Conservation (phyloP, 2,113 vertebrate genomes). For the Gallinago jamesoni region DNA sequence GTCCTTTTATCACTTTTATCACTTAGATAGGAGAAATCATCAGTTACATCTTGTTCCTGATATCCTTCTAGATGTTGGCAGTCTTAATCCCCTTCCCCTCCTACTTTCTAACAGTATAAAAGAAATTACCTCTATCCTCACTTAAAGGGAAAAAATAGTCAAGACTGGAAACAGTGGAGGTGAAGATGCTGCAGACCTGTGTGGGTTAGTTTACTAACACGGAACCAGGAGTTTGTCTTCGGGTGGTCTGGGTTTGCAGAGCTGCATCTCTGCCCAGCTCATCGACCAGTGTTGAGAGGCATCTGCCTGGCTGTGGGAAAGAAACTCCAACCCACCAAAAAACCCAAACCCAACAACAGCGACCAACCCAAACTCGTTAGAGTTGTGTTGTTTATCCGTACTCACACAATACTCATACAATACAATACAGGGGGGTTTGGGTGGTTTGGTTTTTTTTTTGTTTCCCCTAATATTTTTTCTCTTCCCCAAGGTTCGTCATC, state of each 20-base stretch:
- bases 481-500: constrained; percentile 85
- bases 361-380: not conserved
- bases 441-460: not conserved
- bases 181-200: not conserved
- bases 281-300: fast-evolving
- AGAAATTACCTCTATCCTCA: not conserved
- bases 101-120: not conserved
- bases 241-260: not conserved
- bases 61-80: not conserved
- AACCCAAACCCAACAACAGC: not conserved
- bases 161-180: not conserved
- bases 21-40: not conserved
- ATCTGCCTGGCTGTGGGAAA: not conserved
- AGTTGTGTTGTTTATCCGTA: not conserved
- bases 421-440: not conserved
- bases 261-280: not conserved
- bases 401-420: not conserved
- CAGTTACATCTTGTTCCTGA: not conserved
- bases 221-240: not conserved
- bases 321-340: not conserved
- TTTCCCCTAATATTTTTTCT: not conserved
- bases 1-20: not conserved
- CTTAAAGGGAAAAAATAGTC: not conserved
- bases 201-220: not conserved
- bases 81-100: not conserved